Evolutionary conservation across 2,113 vertebrate species (phyloP).

Genomic region (Nothobranchius furzeri): DNA sequence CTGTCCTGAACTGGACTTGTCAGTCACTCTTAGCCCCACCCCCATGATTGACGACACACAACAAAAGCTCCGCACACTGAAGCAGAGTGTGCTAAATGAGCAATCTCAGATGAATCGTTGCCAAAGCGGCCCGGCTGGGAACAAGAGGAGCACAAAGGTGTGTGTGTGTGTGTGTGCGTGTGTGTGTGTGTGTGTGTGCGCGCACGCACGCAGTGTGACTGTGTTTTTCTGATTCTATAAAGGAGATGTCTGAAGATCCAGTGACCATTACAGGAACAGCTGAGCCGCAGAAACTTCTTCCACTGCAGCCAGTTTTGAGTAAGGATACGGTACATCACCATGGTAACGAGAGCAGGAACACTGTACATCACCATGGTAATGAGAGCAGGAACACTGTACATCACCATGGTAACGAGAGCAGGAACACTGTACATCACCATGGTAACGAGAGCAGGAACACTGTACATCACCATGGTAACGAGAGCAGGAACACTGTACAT

Average conservation of each 20-base stretch:
- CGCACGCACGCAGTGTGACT: neutral
- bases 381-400: too few species aligned
- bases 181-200: neutral
- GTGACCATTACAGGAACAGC: constrained; percentile 18
- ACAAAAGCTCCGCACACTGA: neutral
- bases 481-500: constrained; percentile 8
- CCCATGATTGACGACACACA: neutral
- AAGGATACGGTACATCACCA: constrained; percentile 14
- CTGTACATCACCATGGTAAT: too few species aligned
- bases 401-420: too few species aligned
- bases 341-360: constrained; percentile 31
- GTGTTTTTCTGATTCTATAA: constrained; percentile 5
- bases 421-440: constrained; percentile 14
- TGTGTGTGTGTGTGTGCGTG: neutral
- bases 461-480: neutral
- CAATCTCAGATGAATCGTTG: neutral
- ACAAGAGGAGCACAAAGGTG: constrained; percentile 32
- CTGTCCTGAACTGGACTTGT: constrained; percentile 58
- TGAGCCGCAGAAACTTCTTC: constrained; percentile 6
- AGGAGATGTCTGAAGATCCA: constrained; percentile 56
- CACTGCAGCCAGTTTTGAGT: constrained; percentile 21
- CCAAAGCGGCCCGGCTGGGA: neutral
- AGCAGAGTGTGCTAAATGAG: neutral
- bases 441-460: constrained; percentile 30
- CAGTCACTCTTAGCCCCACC: constrained; percentile 12